Base-by-base conservation (phyloP, 1,140 invertebrate genomes). In the Trissolcus basalis region DNA sequence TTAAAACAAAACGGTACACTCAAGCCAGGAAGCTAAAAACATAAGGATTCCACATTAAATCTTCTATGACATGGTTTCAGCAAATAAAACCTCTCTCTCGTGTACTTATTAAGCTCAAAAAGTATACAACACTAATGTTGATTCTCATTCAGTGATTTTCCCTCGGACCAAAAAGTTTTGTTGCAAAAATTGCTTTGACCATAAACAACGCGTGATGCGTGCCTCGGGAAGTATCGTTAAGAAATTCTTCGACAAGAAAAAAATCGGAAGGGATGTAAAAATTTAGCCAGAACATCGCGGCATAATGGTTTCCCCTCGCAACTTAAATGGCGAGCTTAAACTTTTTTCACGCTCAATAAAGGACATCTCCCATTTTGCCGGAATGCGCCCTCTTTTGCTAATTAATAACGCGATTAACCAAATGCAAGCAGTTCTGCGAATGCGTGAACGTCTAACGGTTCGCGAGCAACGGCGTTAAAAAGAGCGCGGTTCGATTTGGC, bases 271-370 rank as follows among this genome's bases (percentile, higher is more conserved):
- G 58, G 53, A 63, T 56, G 50, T 63, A 7, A 71, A 56, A 56
- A 50, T 63, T 63, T 63, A 71, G 47, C 47, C 54, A 12, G 48
- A 50, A 49, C 53, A 58, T 44, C 27, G 19, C 36, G 15, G 1
- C 35, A 10, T 54, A 54, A 60, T 69, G 45, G 12, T 33, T 55
- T n/a, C 67, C 49, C 48, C 0, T 8, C 4, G 27, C 11, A 10
- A 58, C 63, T 50, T 64, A 72, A 72, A 72, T 64, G 69, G 59
- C 16, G 33, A 72, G 41, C 33, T 72, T 50, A 48, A 64, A 63
- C 47, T 72, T 72, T 72, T 64, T 72, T 72, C 69, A 72, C 55
- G 60, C 13, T 72, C 69, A 64, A 65, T 72, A 72, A 72, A 72
- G 69, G 69, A 72, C 61, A 60, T 60, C 60, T 73, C 61, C 41